These are phyloP conservation scores for Cyprinus carpio DNA, from an alignment of 2,113 vertebrate genomes.

Conservation along the genomic window DNA sequence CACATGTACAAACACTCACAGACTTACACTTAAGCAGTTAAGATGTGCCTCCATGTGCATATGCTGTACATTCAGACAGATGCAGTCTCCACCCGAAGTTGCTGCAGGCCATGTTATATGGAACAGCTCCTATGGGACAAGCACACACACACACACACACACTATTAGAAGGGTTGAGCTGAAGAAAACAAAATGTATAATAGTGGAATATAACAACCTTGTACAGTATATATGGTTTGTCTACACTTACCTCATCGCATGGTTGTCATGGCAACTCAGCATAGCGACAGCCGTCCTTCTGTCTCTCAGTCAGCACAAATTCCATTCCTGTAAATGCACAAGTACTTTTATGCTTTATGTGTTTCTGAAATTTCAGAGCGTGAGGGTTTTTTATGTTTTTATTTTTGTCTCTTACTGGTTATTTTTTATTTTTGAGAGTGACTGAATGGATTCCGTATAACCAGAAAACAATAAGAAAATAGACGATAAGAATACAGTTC, in stretches of 20 bases:
- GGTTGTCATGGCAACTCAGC: conserved; percentile 70
- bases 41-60: conserved; percentile 41
- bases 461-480: background rate
- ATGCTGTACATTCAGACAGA: conserved; percentile 53
- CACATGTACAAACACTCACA: conserved; percentile 24
- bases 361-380: conserved; percentile 12
- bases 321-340: conserved; percentile 18
- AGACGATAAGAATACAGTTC: background rate
- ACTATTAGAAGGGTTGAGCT: conserved; percentile 39
- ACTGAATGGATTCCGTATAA: background rate
- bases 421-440: conserved; percentile 25
- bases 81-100: conserved; percentile 50
- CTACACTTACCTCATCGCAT: conserved; percentile 21
- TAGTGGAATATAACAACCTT: background rate
- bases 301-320: conserved; percentile 56
- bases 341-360: conserved; percentile 5
- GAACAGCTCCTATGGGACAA: conserved; percentile 61
- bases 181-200: conserved; percentile 40
- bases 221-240: conserved; percentile 22
- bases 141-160: conserved; percentile 30
- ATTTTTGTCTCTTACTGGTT: background rate
- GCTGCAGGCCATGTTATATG: conserved; percentile 66
- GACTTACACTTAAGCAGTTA: conserved; percentile 9
- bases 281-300: conserved; percentile 56
- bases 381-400: background rate